These are phyloP conservation scores for Hassar affinis DNA, from an alignment of 2,113 vertebrate genomes.

Conservation along the genomic window DNA sequence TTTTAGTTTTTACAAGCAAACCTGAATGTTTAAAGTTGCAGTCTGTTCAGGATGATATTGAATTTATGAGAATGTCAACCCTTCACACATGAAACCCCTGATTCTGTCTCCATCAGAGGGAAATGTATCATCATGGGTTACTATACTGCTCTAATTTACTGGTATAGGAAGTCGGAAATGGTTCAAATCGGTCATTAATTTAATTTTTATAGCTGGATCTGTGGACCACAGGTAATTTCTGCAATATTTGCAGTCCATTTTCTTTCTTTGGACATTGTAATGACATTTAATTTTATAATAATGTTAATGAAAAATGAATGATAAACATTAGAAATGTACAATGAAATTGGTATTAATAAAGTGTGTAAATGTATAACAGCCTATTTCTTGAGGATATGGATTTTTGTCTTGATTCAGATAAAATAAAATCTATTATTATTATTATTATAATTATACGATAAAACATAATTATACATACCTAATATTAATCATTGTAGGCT, in stretches of 20 bases:
- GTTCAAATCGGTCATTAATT: slow-evolving; percentile 13
- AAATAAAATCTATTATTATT: too few species aligned
- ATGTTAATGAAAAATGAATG: not conserved
- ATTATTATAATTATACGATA: not conserved
- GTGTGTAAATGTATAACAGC: not conserved
- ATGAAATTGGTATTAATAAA: not conserved
- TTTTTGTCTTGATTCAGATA: not conserved
- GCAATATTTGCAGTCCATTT: slow-evolving; percentile 55
- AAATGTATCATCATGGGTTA: not conserved
- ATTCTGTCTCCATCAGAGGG: not conserved
- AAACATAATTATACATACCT: not conserved
- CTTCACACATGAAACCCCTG: not conserved
- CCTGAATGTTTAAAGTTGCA: not conserved
- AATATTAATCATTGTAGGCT: not conserved
- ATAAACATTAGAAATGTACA: not conserved
- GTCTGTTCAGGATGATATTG: not conserved
- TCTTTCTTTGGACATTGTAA: not conserved
- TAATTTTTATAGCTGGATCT: slow-evolving; percentile 34
- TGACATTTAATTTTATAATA: slow-evolving; percentile 5
- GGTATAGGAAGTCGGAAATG: slow-evolving; percentile 7
- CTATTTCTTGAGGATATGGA: not conserved
- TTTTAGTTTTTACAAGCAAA: not conserved
- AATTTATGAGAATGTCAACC: not conserved
- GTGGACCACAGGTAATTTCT: slow-evolving; percentile 53
- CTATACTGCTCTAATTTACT: not conserved